phyloP scores from a whole-genome alignment of 37 sponge, comb jelly and placozoan genomes.

The Bolinopsis microptera region DNA sequence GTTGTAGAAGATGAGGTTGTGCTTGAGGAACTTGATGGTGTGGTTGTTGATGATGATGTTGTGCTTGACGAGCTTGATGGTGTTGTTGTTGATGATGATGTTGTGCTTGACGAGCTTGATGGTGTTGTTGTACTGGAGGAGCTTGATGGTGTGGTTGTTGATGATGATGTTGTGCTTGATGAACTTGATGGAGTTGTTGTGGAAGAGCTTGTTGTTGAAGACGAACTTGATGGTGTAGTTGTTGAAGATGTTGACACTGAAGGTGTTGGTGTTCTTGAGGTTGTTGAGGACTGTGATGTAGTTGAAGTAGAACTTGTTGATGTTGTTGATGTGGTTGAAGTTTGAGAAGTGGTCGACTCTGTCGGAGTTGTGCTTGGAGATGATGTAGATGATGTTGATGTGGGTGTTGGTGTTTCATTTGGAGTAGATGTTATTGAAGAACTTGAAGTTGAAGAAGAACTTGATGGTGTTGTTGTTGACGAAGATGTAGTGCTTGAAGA shows the following conservation, averaged over 20 bases:
- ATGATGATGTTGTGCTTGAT: neutral
- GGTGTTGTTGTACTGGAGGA: neutral
- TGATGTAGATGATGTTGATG: neutral
- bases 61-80: conserved; percentile 14
- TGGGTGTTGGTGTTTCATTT: neutral
- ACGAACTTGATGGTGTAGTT: neutral
- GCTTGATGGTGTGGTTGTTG: neutral
- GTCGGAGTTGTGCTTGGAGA: too few species aligned
- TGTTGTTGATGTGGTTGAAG: neutral
- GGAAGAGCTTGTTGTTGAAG: neutral
- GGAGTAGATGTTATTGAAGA: neutral
- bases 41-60: neutral
- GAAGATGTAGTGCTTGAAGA: neutral
- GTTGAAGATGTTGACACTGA: neutral
- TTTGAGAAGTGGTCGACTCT: too few species aligned
- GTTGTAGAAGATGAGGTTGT: neutral
- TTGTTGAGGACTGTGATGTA: neutral
- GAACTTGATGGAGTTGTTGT: neutral
- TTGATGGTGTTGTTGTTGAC: neutral
- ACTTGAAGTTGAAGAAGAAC: neutral
- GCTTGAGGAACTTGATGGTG: conserved; percentile 24
- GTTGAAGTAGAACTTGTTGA: neutral
- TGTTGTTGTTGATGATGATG: conserved; percentile 10
- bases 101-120: neutral
- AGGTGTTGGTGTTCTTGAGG: neutral